phyloP scores from a whole-genome alignment of 2,888 invertebrate species.

The Charanyca ferruginea region DNA sequence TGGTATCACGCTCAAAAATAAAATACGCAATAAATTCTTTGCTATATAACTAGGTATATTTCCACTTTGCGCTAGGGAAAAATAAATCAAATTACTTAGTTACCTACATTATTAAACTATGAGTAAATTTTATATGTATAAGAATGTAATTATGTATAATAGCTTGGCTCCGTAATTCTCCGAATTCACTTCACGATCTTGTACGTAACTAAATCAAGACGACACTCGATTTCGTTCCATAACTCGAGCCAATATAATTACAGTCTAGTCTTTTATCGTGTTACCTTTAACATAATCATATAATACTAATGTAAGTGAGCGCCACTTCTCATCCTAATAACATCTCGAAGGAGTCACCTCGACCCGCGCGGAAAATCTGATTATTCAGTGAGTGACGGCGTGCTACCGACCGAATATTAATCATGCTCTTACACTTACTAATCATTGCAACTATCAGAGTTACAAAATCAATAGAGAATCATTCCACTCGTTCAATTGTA shows the following conservation, averaged over 20 bases:
- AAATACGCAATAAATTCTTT: constrained; percentile 20
- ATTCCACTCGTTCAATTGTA: constrained; percentile 78
- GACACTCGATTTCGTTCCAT: constrained; percentile 34
- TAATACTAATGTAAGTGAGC: constrained; percentile 63
- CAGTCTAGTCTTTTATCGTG: constrained; percentile 48
- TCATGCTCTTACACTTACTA: constrained; percentile 73
- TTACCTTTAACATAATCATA: constrained; percentile 58
- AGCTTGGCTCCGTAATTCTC: constrained; percentile 28
- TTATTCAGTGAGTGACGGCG: constrained; percentile 78
- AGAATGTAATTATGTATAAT: constrained; percentile 20
- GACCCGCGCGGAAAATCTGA: constrained; percentile 79
- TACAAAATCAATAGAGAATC: constrained; percentile 72
- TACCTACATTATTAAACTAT: constrained; percentile 16
- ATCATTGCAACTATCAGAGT: constrained; percentile 76
- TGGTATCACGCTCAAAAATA: constrained; percentile 27
- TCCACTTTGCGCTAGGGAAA: background rate
- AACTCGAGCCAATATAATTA: constrained; percentile 41
- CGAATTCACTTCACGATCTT: constrained; percentile 37
- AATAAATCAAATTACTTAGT: background rate
- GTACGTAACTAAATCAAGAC: constrained; percentile 45
- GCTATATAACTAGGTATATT: background rate
- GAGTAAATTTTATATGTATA: constrained; percentile 6
- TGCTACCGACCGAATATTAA: constrained; percentile 80
- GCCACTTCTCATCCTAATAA: constrained; percentile 68
- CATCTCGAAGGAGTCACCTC: constrained; percentile 73